Evolutionary conservation across 1,140 invertebrate genomes (phyloP).

Genomic region (Magallana angulata): DNA sequence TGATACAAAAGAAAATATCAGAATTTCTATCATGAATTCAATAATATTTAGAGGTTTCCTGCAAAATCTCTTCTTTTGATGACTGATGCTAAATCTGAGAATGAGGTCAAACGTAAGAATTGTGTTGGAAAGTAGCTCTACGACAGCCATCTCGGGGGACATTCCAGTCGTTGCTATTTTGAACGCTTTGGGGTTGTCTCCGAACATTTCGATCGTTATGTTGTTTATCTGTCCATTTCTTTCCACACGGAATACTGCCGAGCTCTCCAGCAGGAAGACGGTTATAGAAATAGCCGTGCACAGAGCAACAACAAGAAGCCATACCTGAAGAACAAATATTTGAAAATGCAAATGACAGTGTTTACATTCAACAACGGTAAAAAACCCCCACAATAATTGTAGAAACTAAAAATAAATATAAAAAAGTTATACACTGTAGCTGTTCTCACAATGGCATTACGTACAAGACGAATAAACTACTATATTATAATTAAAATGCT

Average conservation of each 20-base stretch:
- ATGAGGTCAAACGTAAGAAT: background rate
- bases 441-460: no score
- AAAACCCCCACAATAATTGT: background rate
- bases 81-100: constrained; percentile 2
- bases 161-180: background rate
- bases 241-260: background rate
- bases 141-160: background rate
- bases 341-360: no score
- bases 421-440: no score
- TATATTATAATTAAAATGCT: no score
- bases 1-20: background rate
- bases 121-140: background rate
- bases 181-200: background rate
- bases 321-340: background rate
- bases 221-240: background rate
- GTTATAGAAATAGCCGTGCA: background rate
- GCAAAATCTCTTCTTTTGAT: background rate
- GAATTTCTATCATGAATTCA: background rate
- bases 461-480: no score
- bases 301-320: background rate
- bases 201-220: background rate
- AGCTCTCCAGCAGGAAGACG: constrained; percentile 4
- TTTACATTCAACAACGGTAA: background rate
- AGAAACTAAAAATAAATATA: no score
- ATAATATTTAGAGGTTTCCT: constrained; percentile 3